phyloP scores from a whole-genome alignment of 2,888 invertebrate species.

The Nineta flava region DNA sequence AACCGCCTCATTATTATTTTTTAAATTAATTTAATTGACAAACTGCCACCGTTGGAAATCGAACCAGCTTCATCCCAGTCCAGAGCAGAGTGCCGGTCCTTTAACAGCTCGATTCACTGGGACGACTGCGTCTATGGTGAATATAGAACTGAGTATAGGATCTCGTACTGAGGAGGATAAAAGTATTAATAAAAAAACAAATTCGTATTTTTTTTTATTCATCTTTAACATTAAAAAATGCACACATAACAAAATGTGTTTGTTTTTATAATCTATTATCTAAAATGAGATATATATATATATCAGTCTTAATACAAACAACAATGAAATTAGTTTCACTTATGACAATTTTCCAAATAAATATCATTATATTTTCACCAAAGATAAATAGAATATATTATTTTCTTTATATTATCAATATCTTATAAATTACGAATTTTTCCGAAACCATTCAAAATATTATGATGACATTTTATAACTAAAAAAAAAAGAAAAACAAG shows the following conservation, averaged over 20 bases:
- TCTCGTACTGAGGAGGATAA: too few species aligned
- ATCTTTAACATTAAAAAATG: slow-evolving; percentile 8
- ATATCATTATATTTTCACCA: background rate
- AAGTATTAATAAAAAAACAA: slow-evolving; percentile 5
- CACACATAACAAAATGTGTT: slow-evolving; percentile 8
- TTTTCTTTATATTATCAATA: background rate
- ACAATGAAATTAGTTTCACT: slow-evolving; percentile 4
- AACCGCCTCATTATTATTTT: too few species aligned
- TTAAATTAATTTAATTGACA: too few species aligned
- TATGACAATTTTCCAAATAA: background rate
- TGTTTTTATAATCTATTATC: background rate
- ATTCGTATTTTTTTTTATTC: slow-evolving; percentile 2
- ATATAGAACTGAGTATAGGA: too few species aligned
- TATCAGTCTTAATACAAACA: slow-evolving; percentile 8
- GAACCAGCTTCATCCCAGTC: too few species aligned
- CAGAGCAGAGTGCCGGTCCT: too few species aligned
- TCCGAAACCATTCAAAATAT: background rate
- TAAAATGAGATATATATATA: slow-evolving; percentile 1
- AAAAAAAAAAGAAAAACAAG: too few species aligned
- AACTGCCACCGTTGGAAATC: too few species aligned
- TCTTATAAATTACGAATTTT: background rate
- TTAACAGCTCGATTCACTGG: too few species aligned
- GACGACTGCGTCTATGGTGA: too few species aligned
- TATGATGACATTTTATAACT: background rate
- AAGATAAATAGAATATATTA: background rate